Evolutionary conservation across 2,113 vertebrate species (phyloP).

Genomic region (Atherinomorus stipes): DNA sequence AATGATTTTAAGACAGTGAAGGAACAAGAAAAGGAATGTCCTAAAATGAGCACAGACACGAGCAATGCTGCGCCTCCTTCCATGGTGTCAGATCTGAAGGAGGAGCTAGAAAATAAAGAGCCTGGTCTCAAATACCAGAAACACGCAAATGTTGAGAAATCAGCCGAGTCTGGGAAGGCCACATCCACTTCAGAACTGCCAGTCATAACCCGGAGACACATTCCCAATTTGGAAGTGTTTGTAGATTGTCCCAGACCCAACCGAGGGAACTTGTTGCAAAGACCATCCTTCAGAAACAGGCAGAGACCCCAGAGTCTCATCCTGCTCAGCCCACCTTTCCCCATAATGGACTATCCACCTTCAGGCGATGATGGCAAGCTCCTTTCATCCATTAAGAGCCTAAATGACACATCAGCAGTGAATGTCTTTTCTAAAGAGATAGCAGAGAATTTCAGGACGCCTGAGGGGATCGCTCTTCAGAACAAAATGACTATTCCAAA

Average conservation of each 20-base stretch:
- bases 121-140: slow-evolving; percentile 69
- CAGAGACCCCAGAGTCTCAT: slow-evolving; percentile 98
- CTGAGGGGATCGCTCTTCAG: slow-evolving; percentile 88
- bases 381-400: slow-evolving; percentile 90
- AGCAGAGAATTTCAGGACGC: slow-evolving; percentile 81
- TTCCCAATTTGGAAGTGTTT: slow-evolving; percentile 87
- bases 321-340: slow-evolving; percentile 95
- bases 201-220: slow-evolving; percentile 87
- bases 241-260: slow-evolving; percentile 90
- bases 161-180: slow-evolving; percentile 71
- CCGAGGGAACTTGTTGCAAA: slow-evolving; percentile 85
- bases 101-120: slow-evolving; percentile 85
- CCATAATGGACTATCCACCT: slow-evolving; percentile 93
- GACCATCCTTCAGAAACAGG: slow-evolving; percentile 91
- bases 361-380: slow-evolving; percentile 88
- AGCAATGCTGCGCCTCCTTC: slow-evolving; percentile 66
- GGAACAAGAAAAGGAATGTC: slow-evolving; percentile 63
- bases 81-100: slow-evolving; percentile 82
- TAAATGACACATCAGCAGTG: slow-evolving; percentile 83
- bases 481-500: slow-evolving; percentile 99
- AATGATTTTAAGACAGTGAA: slow-evolving; percentile 75
- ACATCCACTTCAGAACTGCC: slow-evolving; percentile 77
- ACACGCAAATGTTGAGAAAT: slow-evolving; percentile 69
- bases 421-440: slow-evolving; percentile 85
- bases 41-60: slow-evolving; percentile 67